Evolutionary conservation across 2,113 vertebrate species (phyloP), one percentile per base, ranked within the genome.

Genomic region (Rana temporaria): DNA sequence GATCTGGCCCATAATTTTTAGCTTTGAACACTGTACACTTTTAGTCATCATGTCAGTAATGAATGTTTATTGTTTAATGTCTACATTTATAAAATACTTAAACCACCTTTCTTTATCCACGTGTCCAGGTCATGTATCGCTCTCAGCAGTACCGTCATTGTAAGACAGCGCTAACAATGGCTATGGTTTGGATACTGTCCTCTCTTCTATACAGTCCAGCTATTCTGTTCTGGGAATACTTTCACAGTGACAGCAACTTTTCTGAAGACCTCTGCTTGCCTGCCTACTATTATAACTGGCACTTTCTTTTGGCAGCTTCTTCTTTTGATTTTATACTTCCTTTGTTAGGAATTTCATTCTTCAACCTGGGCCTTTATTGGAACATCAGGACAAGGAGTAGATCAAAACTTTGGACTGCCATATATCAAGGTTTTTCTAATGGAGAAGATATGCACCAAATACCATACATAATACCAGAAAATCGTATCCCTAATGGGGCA

Each of bases 301-400:
- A 96, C 85, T 96, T 96, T 86, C 92, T 96, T 4, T 90, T 96
- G 74, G 90, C 91, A 0, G 93, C 93, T 0, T 96, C 95, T 1
- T 91, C 93, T 18, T 92, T 97, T 22, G 97, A 97, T 86, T 98
- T 98, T 90, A 92, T 96, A 62, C 84, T 93, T 6, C 97, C 96
- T 0, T 92, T 96, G 67, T 81, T 96, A 69, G 91, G 88, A 0
- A 95, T 98, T 89, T 88, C 92, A 72, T 98, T 94, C 89, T 96
- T 98, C 90, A 97, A 97, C 12, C 19, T 94, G 17, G 90, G 89
- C 85, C 97, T 98, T 88, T 96, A 96, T 88, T 87, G 93, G 86
- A 93, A 90, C 85, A 95, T 98, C 75, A 93, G 92, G 72, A 92
- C 88, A 24, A 85, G 94, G n/a, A 91, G 89, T 84, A 89, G 87